Evolutionary conservation across 53 echinoderm and acorn worm genomes (phyloP).

Genomic region (Holothuria leucospilota): DNA sequence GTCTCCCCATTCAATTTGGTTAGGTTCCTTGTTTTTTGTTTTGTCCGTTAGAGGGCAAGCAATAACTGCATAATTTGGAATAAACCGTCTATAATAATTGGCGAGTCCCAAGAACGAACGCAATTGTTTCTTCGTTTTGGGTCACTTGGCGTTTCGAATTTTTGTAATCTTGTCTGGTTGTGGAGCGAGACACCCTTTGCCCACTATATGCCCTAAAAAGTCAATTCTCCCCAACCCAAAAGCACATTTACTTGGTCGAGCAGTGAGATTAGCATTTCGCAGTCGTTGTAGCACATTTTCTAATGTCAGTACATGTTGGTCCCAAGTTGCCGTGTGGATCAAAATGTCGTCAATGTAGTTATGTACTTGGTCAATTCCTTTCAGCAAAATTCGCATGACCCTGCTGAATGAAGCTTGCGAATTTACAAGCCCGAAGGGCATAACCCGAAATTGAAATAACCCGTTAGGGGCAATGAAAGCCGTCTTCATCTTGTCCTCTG

Average conservation of each 20-base stretch:
- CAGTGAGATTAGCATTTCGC: conserved; percentile 22
- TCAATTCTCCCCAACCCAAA: conserved; percentile 38
- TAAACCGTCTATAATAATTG: conserved; percentile 42
- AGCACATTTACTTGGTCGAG: conserved; percentile 45
- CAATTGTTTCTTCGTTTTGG: conserved; percentile 54
- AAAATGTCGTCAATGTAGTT: conserved; percentile 65
- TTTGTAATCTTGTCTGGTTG: conserved; percentile 48
- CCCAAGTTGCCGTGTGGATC: conserved; percentile 50
- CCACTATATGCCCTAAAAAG: conserved; percentile 47
- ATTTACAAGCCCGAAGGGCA: conserved; percentile 71
- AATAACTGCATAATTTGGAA: conserved; percentile 51
- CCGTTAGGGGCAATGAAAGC: conserved; percentile 60
- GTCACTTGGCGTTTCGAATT: conserved; percentile 8
- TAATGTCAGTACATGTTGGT: conserved; percentile 30
- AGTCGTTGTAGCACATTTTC: conserved; percentile 32
- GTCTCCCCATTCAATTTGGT: conserved; percentile 44
- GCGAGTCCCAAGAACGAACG: conserved; percentile 37
- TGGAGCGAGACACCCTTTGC: conserved; percentile 30
- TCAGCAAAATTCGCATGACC: conserved; percentile 49
- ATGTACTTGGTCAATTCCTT: conserved; percentile 19
- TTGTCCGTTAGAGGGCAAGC: conserved; percentile 29
- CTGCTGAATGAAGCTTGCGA: conserved; percentile 56
- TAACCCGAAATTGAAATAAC: conserved; percentile 52
- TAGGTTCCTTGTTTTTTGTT: too few relatives aligned
- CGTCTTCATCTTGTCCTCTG: conserved; percentile 30